Conservation (phyloP, 1,140 invertebrate genomes). For the Muscidifurax raptorellus region DNA sequence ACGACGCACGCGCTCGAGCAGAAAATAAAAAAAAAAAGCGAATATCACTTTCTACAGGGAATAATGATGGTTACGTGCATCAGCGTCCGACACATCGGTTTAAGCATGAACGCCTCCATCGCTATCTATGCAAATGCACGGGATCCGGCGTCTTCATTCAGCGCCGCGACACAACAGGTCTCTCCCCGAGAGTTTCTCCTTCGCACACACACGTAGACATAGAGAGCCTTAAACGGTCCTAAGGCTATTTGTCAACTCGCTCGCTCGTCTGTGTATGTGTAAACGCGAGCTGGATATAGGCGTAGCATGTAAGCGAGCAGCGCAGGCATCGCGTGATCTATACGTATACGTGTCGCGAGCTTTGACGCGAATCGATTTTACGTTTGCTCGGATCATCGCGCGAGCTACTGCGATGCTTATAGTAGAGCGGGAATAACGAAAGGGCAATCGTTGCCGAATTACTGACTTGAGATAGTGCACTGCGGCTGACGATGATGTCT, state of each 20-base stretch:
- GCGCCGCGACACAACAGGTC: conserved; percentile 33
- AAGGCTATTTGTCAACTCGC: conserved; percentile 26
- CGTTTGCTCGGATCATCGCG: not conserved
- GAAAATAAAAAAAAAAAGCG: not conserved
- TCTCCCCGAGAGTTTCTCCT: not conserved
- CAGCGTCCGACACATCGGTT: not conserved
- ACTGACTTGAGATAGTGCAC: not conserved
- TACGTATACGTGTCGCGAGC: not conserved
- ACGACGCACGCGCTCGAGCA: not conserved
- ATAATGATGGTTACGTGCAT: not conserved
- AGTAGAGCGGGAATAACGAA: not conserved
- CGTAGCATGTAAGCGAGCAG: not conserved
- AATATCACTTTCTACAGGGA: too few species aligned
- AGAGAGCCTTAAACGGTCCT: conserved; percentile 24
- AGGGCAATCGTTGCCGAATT: not conserved
- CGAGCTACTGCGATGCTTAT: not conserved
- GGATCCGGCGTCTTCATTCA: conserved; percentile 19
- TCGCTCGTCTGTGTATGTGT: not conserved
- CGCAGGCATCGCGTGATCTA: not conserved
- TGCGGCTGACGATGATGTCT: not conserved
- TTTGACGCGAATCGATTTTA: conserved; percentile 15
- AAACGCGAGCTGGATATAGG: not conserved
- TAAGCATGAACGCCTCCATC: not conserved
- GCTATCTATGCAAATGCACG: conserved; percentile 18
- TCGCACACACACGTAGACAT: not conserved